phyloP scores from a whole-genome alignment of 2,797 vertebrate genomes.

The Oreonectes daqikongensis region DNA sequence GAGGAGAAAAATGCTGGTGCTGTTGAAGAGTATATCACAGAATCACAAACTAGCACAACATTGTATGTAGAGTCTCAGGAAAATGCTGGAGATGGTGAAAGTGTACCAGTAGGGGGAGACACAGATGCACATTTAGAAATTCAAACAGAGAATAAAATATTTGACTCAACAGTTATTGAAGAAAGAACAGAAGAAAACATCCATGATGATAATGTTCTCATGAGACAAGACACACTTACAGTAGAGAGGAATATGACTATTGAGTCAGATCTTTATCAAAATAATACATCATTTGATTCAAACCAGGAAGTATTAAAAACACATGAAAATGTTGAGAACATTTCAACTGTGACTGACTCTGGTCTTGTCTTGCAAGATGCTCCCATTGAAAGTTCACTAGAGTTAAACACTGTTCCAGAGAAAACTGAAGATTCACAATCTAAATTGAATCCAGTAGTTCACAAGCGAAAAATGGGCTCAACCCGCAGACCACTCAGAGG shows the following conservation, averaged over 20 bases:
- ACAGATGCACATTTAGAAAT: not conserved
- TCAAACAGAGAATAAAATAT: not conserved
- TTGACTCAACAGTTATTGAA: not conserved
- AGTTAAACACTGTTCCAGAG: not conserved
- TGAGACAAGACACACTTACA: not conserved
- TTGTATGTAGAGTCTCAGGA: not conserved
- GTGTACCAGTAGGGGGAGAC: not conserved
- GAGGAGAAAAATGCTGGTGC: not conserved
- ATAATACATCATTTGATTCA: not conserved
- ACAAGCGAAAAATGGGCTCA: slow-evolving; percentile 23
- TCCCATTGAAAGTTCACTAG: not conserved
- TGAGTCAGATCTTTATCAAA: not conserved
- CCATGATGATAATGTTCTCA: not conserved
- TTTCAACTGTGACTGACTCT: slow-evolving; percentile 1
- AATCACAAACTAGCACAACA: not conserved
- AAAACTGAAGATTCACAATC: not conserved
- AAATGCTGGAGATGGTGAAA: not conserved
- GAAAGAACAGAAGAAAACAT: not conserved
- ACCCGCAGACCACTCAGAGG: slow-evolving; percentile 28
- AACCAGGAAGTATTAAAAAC: not conserved
- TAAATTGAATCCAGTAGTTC: not conserved
- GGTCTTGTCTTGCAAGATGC: not conserved
- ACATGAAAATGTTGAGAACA: slow-evolving; percentile 7
- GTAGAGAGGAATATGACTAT: not conserved
- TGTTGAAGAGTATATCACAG: not conserved